Conservation (phyloP, 2,888 invertebrate species). For the Agrochola macilenta region DNA sequence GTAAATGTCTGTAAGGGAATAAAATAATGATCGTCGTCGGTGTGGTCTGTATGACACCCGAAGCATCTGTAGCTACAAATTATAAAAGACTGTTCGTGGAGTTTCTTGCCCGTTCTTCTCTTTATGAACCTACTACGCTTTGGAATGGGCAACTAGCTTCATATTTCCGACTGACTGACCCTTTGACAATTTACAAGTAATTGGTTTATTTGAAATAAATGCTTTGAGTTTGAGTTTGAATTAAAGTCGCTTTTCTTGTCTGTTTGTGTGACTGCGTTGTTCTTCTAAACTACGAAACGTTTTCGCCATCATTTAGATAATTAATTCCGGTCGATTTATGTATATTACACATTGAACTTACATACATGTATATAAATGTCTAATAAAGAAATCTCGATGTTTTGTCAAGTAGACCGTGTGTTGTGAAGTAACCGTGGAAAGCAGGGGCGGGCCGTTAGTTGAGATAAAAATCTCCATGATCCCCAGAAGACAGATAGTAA, state of each 20-base stretch:
- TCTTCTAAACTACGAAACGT: not conserved
- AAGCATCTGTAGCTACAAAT: not conserved
- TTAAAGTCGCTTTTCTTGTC: not conserved
- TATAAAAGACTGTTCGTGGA: not conserved
- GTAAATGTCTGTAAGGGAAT: constrained; percentile 37
- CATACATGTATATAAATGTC: too few relatives aligned
- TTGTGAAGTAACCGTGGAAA: too few relatives aligned
- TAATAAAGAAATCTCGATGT: not conserved
- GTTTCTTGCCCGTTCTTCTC: not conserved
- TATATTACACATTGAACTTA: too few relatives aligned
- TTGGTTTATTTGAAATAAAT: not conserved
- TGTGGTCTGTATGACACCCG: not conserved
- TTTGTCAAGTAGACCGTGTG: too few relatives aligned
- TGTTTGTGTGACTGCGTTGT: too few relatives aligned
- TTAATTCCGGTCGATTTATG: too few relatives aligned
- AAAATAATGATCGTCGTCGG: not conserved
- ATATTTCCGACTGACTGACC: not conserved
- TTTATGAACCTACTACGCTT: not conserved
- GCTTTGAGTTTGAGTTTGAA: too few relatives aligned
- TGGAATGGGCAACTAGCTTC: not conserved
- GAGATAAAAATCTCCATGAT: too few relatives aligned
- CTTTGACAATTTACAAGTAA: not conserved
- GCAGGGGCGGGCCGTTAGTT: not conserved
- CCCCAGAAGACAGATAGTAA: not conserved
- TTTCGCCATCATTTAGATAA: not conserved